Conservation (phyloP, 2,113 vertebrate genomes). For the Gopherus flavomarginatus region DNA sequence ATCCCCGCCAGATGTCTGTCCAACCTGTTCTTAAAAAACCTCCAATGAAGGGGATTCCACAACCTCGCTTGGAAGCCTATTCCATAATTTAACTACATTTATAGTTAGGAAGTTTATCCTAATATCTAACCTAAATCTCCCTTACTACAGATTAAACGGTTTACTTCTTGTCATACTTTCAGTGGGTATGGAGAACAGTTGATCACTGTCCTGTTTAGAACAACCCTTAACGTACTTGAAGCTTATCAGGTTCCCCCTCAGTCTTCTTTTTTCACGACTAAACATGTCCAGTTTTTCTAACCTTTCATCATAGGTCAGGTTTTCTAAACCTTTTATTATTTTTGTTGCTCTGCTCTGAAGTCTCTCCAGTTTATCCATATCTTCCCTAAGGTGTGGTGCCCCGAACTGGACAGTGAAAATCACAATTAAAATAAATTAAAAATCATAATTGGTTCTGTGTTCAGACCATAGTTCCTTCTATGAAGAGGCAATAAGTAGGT, state of each 20-base stretch:
- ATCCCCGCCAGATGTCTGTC: not conserved
- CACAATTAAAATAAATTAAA: not conserved
- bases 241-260: not conserved
- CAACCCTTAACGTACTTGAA: not conserved
- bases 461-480: not conserved
- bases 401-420: not conserved
- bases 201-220: not conserved
- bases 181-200: not conserved
- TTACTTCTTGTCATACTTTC: not conserved
- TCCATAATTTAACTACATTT: not conserved
- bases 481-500: not conserved
- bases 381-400: not conserved
- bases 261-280: not conserved
- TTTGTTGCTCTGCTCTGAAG: not conserved
- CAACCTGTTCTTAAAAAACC: not conserved
- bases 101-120: not conserved
- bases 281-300: not conserved
- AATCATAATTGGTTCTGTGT: not conserved
- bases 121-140: not conserved
- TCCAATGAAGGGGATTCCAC: not conserved
- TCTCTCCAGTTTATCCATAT: not conserved
- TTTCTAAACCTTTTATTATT: not conserved
- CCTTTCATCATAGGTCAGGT: not conserved
- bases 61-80: not conserved
- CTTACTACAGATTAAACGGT: not conserved